phyloP scores from a whole-genome alignment of 2,113 vertebrate species.

The Phaethon lepturus region DNA sequence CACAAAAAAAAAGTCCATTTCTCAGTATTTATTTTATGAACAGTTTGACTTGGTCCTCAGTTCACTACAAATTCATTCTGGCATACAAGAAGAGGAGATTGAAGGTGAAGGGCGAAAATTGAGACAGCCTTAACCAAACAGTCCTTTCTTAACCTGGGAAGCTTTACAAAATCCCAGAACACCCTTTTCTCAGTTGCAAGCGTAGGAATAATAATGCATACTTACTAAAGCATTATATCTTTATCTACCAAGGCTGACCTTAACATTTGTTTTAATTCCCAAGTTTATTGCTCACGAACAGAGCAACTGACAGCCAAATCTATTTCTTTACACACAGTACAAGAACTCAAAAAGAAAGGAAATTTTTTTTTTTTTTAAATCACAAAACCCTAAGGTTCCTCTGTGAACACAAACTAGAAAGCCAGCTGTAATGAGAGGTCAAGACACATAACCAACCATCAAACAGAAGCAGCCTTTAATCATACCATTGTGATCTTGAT shows the following conservation, averaged over 20 bases:
- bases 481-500: not conserved
- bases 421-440: conserved; percentile 35
- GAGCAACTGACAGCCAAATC: not conserved
- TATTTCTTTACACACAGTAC: not conserved
- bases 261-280: not conserved
- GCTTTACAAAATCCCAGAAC: not conserved
- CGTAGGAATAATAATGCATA: not conserved
- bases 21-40: not conserved
- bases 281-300: not conserved
- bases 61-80: not conserved
- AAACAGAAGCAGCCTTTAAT: conserved; percentile 43
- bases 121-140: not conserved
- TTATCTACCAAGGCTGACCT: not conserved
- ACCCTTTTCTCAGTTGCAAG: not conserved
- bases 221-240: not conserved
- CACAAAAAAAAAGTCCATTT: not conserved
- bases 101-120: fast-evolving
- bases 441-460: not conserved
- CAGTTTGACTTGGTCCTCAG: not conserved
- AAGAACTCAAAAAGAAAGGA: not conserved
- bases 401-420: not conserved
- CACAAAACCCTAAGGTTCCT: not conserved
- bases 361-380: not conserved
- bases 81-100: not conserved
- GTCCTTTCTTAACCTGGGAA: not conserved